These are phyloP conservation scores for Graptemys geographica DNA, from an alignment of 2,797 vertebrate genomes.

Conservation along the genomic window DNA sequence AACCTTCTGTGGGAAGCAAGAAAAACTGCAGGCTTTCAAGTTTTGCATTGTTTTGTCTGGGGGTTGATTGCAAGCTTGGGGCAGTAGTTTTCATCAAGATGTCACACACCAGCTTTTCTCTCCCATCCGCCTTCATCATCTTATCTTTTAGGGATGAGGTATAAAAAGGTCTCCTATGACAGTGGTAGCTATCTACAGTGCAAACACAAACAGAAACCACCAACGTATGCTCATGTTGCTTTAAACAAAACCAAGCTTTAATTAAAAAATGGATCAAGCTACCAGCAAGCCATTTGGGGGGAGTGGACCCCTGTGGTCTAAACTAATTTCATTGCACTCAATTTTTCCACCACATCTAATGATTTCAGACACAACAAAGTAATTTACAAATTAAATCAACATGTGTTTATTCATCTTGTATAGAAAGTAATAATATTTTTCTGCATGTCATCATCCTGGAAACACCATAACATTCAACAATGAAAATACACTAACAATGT, in stretches of 20 bases:
- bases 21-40: slow-evolving; percentile 35
- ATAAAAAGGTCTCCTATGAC: background rate
- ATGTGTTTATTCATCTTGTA: background rate
- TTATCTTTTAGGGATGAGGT: background rate
- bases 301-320: background rate
- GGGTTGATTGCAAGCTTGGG: slow-evolving; percentile 41
- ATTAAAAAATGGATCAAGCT: background rate
- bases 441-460: background rate
- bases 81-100: slow-evolving; percentile 46
- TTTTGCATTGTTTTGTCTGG: slow-evolving; percentile 23
- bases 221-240: background rate
- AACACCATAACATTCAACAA: background rate
- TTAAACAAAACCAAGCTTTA: slow-evolving; percentile 38
- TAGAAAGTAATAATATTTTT: background rate
- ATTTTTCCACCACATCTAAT: background rate
- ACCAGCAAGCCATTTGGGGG: background rate
- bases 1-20: background rate
- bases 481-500: background rate
- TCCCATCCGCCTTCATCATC: background rate
- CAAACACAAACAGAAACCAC: slow-evolving; percentile 25
- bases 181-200: background rate
- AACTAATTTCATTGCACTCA: background rate
- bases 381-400: background rate
- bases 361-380: background rate
- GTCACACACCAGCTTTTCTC: slow-evolving; percentile 30